phyloP scores from a whole-genome alignment of 1,140 invertebrate genomes.

The Papilio glaucus region DNA sequence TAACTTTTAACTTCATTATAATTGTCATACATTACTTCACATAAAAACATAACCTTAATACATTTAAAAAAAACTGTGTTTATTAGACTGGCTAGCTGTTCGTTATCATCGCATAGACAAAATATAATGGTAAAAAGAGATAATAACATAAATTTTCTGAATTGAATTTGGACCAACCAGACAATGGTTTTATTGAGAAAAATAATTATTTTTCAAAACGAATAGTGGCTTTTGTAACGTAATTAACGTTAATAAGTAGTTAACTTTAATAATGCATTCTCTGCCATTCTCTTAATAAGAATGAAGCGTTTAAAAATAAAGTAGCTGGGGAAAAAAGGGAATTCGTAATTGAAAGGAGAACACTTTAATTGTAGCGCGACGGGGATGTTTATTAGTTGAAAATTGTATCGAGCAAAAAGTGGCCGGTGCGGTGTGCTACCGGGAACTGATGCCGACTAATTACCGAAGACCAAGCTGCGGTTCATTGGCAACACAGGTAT shows the following conservation, averaged over 20 bases:
- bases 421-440: slow-evolving; percentile 41
- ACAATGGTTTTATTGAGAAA: no score
- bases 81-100: no score
- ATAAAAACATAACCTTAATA: not conserved
- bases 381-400: slow-evolving; percentile 58
- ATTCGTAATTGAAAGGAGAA: slow-evolving; percentile 49
- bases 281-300: slow-evolving; percentile 1
- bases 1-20: not conserved
- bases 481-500: slow-evolving; percentile 52
- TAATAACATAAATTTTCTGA: no score
- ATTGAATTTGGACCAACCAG: no score
- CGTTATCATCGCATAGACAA: no score
- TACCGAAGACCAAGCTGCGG: slow-evolving; percentile 50
- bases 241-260: not conserved
- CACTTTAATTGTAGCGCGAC: slow-evolving; percentile 53
- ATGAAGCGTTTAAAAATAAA: slow-evolving; percentile 12
- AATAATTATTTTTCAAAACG: no score
- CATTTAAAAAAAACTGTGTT: no score
- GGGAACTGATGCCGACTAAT: slow-evolving; percentile 57
- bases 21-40: not conserved
- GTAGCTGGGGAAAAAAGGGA: slow-evolving; percentile 39
- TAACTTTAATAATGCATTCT: not conserved
- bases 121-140: no score
- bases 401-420: slow-evolving; percentile 56
- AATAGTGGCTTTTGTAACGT: no score